Conservation (phyloP, 2,797 vertebrate genomes). For the Mastacembelus armatus region DNA sequence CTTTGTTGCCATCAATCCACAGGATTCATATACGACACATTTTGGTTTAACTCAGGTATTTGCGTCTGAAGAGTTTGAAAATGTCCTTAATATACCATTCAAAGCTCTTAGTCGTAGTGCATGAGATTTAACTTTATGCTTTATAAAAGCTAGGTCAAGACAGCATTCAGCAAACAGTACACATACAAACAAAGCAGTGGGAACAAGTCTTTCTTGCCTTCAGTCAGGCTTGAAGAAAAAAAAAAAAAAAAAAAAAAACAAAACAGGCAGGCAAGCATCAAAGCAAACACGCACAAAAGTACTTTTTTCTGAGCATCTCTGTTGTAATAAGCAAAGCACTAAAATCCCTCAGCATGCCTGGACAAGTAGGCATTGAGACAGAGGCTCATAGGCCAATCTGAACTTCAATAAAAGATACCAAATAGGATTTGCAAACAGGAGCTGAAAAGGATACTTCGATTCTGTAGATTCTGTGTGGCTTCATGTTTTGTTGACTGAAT, state of each 20-base stretch:
- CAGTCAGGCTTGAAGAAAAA: slow-evolving; percentile 38
- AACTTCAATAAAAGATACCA: too few species aligned
- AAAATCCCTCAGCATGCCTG: slow-evolving; percentile 59
- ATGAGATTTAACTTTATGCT: slow-evolving; percentile 14
- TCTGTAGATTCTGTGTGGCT: slow-evolving; percentile 31
- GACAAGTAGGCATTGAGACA: slow-evolving; percentile 47
- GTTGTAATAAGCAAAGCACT: slow-evolving; percentile 36
- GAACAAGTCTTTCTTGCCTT: slow-evolving; percentile 13
- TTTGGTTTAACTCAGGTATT: neutral
- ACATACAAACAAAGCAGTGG: slow-evolving; percentile 44
- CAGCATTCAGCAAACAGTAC: slow-evolving; percentile 54
- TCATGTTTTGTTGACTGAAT: slow-evolving; percentile 51
- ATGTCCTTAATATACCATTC: neutral
- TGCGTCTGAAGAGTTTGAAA: neutral
- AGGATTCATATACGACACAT: too few species aligned
- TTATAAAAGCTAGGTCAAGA: slow-evolving; percentile 46
- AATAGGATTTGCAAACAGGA: slow-evolving; percentile 50
- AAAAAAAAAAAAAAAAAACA: too few species aligned
- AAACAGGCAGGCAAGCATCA: slow-evolving; percentile 29
- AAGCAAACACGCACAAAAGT: slow-evolving; percentile 7
- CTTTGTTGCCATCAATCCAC: neutral
- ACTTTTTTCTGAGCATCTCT: slow-evolving; percentile 29
- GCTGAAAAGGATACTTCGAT: slow-evolving; percentile 41
- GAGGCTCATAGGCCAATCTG: slow-evolving; percentile 20
- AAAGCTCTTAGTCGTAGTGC: slow-evolving; percentile 5